Evolutionary conservation across 23 tunicate species (phyloP).

Genomic region (Styela plicata): DNA sequence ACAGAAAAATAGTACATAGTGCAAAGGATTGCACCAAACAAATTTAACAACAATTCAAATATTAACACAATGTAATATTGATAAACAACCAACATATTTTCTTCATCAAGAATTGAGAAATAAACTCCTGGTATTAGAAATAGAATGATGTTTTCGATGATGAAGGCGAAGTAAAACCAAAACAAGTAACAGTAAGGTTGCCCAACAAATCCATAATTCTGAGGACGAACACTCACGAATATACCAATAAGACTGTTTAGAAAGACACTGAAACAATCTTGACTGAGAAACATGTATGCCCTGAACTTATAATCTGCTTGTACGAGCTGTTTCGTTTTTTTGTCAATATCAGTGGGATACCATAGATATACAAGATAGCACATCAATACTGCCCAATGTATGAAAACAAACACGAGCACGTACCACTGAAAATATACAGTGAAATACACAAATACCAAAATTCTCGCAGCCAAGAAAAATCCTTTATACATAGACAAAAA

Average conservation of each 20-base stretch:
- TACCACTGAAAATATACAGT: conserved; percentile 62
- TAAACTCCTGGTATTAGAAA: conserved; percentile 70
- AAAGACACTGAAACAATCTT: conserved; percentile 71
- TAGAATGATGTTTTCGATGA: conserved; percentile 55
- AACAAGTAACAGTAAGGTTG: conserved; percentile 93
- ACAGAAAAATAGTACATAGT: conserved; percentile 60
- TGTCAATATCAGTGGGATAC: conserved; percentile 50
- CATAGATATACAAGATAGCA: conserved; percentile 56
- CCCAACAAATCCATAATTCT: conserved; percentile 69
- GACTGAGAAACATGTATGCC: conserved; percentile 82
- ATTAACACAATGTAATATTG: conserved; percentile 65
- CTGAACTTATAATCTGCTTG: conserved; percentile 84
- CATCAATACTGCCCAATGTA: conserved; percentile 72
- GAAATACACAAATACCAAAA: conserved; percentile 75
- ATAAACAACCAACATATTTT: conserved; percentile 15
- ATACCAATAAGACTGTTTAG: conserved; percentile 67
- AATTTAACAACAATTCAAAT: conserved; percentile 39
- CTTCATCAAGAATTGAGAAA: conserved; percentile 17
- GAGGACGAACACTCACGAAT: conserved; percentile 71
- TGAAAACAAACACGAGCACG: conserved; percentile 55
- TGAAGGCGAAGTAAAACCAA: conserved; percentile 75
- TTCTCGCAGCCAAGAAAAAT: conserved; percentile 72
- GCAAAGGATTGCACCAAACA: conserved; percentile 53
- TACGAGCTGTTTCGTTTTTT: conserved; percentile 66
- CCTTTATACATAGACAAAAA: conserved; percentile 68